A percentile compares a stretch with the other conserved stretches of the same genome.
Conservation (phyloP, 1,140 invertebrate species). For the Zaprionus taronus region DNA sequence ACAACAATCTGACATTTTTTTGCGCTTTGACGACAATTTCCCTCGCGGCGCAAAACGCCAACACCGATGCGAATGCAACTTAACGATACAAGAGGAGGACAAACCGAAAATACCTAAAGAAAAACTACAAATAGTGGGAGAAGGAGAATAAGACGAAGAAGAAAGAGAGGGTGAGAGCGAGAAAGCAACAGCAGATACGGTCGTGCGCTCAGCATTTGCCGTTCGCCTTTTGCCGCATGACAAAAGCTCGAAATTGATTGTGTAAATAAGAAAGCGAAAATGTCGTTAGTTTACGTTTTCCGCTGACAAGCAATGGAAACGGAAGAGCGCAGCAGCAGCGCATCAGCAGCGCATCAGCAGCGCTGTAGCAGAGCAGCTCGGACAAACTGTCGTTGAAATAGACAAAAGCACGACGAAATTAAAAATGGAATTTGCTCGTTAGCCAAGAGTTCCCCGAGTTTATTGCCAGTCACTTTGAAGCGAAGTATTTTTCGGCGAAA, state of each 20-base stretch:
- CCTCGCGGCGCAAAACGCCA: conserved; percentile 67
- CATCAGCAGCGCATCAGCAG: conserved; percentile 7
- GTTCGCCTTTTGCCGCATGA: conserved; percentile 64
- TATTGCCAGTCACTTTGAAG: conserved; percentile 74
- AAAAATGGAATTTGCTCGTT: conserved; percentile 80
- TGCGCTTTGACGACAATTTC: conserved; percentile 79
- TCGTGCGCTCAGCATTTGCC: conserved; percentile 51
- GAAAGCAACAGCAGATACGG: not conserved
- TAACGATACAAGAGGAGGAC: conserved; percentile 55
- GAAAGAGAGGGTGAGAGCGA: conserved; percentile 15
- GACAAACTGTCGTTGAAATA: conserved; percentile 54
- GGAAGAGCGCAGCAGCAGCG: conserved; percentile 14
- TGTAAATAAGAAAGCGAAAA: conserved; percentile 82
- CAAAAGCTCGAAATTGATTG: conserved; percentile 78
- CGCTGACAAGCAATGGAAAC: conserved; percentile 74
- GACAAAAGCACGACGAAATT: conserved; percentile 56
- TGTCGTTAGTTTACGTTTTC: conserved; percentile 82
- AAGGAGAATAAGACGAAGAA: conserved; percentile 10
- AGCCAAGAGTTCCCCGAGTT: conserved; percentile 54
- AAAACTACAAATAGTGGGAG: not conserved
- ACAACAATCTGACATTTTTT: conserved; percentile 80
- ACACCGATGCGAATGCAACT: conserved; percentile 45
- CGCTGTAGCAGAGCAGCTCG: conserved; percentile 4
- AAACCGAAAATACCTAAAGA: conserved; percentile 29
- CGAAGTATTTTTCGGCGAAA: conserved; percentile 57